Percentiles rank a stretch among this genome's conserved stretches.
Evolutionary conservation across 2,113 vertebrate species (phyloP).

Genomic region (Octodon degus): DNA sequence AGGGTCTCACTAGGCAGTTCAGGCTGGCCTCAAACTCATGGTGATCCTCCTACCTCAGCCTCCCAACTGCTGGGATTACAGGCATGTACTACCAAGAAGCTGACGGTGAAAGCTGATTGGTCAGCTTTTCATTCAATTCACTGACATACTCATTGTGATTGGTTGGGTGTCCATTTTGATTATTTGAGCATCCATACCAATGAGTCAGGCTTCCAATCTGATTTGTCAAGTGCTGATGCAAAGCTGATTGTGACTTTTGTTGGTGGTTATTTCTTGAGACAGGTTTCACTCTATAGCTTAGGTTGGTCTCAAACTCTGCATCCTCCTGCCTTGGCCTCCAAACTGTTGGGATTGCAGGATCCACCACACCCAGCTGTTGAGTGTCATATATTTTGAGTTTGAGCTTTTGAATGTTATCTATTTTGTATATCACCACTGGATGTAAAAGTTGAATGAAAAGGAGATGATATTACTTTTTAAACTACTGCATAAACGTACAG

Average conservation of each 20-base stretch:
- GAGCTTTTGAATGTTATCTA: not conserved
- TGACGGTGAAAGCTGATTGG: not conserved
- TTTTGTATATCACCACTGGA: not conserved
- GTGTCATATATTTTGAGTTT: not conserved
- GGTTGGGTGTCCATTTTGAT: constrained; percentile 27
- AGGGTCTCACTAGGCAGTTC: not conserved
- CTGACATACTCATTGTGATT: not conserved
- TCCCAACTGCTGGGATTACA: not conserved
- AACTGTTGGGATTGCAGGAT: not conserved
- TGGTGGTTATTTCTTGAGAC: not conserved
- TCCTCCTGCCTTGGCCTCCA: not conserved
- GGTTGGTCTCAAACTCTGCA: not conserved
- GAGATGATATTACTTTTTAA: constrained; percentile 28
- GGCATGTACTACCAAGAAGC: not conserved
- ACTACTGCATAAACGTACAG: not conserved
- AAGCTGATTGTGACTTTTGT: not conserved
- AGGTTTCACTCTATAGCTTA: not conserved
- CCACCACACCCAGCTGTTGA: not conserved
- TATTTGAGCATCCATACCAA: constrained; percentile 15
- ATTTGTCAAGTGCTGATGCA: not conserved
- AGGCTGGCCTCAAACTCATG: not conserved
- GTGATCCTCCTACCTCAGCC: not conserved
- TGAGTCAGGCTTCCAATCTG: constrained; percentile 12
- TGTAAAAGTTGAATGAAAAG: constrained; percentile 41
- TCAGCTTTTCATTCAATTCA: constrained; percentile 19